Evolutionary conservation across 1,140 invertebrate genomes (phyloP), one percentile per base, ranked within the genome.

Genomic region (Aethina tumida): DNA sequence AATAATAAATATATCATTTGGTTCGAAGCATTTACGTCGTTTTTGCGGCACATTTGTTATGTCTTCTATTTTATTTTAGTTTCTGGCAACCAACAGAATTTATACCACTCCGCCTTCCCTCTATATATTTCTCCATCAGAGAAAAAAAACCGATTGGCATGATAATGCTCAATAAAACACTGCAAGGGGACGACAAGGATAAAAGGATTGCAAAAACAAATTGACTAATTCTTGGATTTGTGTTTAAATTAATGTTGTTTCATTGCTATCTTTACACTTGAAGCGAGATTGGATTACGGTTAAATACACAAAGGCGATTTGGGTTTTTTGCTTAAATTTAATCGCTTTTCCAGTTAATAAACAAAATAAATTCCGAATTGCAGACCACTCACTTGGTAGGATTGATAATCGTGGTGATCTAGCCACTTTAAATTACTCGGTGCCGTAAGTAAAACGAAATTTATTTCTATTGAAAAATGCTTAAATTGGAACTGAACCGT

Each of bases 1-100:
- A 47, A 54, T 49, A 52, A 54, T 54, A 54, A 54, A 54, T 54
- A 47, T 54, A 52, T 52, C 52, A 45, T 49, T 53, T 45, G 49
- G 41, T 51, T 41, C 36, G 36, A 16, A 37, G 52, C 43, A 48
- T 52, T 54, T 50, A 48, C 39, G 47, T 45, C 47, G 47, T 50
- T 54, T 54, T 52, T 54, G 46, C 39, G 40, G 44, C 39, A 46
- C 52, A 52, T 54, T 52, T 47, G 49, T 54, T 54, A 50, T 47
- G 49, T 43, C 33, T 43, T 47, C 45, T 43, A 44, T 53, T 48
- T 47, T 53, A 53, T 46, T 53, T 45, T 37, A 41, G 34, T 44
- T n/a, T 43, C 19, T 40, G 45, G 41, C 43, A 33, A n/a, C n/a
- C n/a, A n/a, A 24, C 32, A n/a, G 36, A 51, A 44, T 51, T 51